Percentiles rank a stretch among this genome's conserved stretches.
Evolutionary conservation across 1,140 invertebrate species (phyloP).

Genomic region (Eurosta solidaginis): DNA sequence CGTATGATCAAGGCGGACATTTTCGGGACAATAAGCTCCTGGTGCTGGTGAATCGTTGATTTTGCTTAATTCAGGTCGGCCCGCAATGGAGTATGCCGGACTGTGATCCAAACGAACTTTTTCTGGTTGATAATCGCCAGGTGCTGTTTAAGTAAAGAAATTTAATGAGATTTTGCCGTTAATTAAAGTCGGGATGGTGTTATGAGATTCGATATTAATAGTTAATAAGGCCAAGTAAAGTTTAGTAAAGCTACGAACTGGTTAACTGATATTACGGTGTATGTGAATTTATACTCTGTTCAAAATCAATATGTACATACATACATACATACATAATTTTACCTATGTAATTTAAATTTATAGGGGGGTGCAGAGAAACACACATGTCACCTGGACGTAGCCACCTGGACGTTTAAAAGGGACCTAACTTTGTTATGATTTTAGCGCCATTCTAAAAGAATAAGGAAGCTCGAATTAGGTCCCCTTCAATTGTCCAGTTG

Average conservation of each 20-base stretch:
- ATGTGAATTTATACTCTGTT: too few relatives aligned
- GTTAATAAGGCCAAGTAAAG: neutral
- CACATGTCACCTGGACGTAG: too few relatives aligned
- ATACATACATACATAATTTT: neutral
- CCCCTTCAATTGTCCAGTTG: too few relatives aligned
- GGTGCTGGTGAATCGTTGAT: slow-evolving; percentile 65
- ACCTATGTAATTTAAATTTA: too few relatives aligned
- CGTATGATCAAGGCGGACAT: slow-evolving; percentile 64
- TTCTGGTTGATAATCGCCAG: slow-evolving; percentile 68
- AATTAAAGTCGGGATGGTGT: neutral
- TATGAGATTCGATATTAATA: neutral
- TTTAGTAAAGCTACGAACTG: neutral
- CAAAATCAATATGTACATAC: neutral
- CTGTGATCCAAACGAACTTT: slow-evolving; percentile 65
- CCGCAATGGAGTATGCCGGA: slow-evolving; percentile 66
- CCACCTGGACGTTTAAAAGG: too few relatives aligned
- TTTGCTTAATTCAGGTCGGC: slow-evolving; percentile 64
- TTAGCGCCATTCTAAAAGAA: too few relatives aligned
- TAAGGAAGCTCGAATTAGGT: too few relatives aligned
- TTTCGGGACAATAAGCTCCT: slow-evolving; percentile 69
- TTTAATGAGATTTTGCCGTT: neutral
- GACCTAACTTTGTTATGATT: too few relatives aligned
- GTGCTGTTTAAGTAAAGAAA: slow-evolving; percentile 46
- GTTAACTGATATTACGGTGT: neutral
- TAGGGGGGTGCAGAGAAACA: too few relatives aligned